Evolutionary conservation across 2,113 vertebrate species (phyloP).

Genomic region (Emydocephalus ijimae): DNA sequence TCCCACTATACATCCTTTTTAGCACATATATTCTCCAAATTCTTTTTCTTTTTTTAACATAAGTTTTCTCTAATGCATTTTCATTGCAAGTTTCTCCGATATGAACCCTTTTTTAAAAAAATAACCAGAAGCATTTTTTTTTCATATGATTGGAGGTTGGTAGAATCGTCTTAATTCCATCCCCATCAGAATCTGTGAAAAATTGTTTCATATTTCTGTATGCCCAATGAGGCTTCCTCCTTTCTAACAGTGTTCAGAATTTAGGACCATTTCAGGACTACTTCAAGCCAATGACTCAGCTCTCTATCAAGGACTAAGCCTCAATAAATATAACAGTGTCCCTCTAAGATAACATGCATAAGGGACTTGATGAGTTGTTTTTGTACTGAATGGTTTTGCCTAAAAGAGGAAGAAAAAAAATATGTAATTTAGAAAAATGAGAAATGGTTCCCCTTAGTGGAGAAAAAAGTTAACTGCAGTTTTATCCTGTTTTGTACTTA

Average conservation of each 20-base stretch:
- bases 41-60: background rate
- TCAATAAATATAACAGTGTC: background rate
- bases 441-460: conserved; percentile 25
- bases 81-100: background rate
- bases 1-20: background rate
- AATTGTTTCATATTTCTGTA: background rate
- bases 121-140: background rate
- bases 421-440: background rate
- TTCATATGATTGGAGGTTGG: background rate
- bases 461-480: conserved; percentile 8
- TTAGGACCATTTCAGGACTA: background rate
- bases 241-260: background rate
- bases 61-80: background rate
- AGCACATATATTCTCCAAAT: background rate
- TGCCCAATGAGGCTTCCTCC: background rate
- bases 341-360: background rate
- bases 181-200: background rate
- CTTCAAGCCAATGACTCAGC: background rate
- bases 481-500: background rate
- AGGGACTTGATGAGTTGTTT: background rate
- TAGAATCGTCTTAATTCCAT: background rate
- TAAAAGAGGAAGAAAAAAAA: background rate
- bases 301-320: background rate
- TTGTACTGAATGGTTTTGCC: background rate
- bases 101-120: background rate